phyloP scores from a whole-genome alignment of 2,113 vertebrate genomes.

The Pseudonaja textilis region DNA sequence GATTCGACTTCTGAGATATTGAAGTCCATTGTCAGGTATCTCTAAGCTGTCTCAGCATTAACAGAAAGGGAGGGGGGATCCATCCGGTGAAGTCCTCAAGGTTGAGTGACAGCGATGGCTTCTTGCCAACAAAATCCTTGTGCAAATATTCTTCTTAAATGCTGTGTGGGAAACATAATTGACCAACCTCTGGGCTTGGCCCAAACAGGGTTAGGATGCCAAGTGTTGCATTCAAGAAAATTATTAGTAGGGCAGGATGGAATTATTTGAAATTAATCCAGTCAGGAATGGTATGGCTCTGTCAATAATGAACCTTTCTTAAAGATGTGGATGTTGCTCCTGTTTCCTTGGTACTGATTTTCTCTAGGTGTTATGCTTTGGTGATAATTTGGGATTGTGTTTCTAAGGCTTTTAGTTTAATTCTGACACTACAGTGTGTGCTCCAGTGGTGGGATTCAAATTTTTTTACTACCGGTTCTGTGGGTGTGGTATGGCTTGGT shows the following conservation, averaged over 20 bases:
- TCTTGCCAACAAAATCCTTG: not conserved
- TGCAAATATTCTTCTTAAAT: not conserved
- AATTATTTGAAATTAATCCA: not conserved
- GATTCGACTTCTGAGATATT: not conserved
- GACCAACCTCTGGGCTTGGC: not conserved
- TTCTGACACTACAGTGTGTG: not conserved
- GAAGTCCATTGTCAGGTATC: not conserved
- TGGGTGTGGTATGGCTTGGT: too few relatives aligned
- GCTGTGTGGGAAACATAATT: not conserved
- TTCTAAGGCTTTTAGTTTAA: not conserved
- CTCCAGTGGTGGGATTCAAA: too few relatives aligned
- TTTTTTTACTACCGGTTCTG: too few relatives aligned
- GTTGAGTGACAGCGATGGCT: not conserved
- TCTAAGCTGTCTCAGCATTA: not conserved
- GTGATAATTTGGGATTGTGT: not conserved
- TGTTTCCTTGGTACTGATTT: not conserved
- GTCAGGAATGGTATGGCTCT: not conserved
- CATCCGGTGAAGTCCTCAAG: not conserved
- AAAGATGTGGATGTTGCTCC: not conserved
- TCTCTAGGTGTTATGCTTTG: not conserved
- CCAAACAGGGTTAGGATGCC: not conserved
- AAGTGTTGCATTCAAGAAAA: not conserved
- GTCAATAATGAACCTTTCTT: not conserved
- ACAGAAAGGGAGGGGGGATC: not conserved
- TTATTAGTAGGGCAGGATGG: not conserved